These are phyloP conservation scores for Rotaria socialis DNA, from an alignment of 2,888 invertebrate genomes.

Conservation along the genomic window DNA sequence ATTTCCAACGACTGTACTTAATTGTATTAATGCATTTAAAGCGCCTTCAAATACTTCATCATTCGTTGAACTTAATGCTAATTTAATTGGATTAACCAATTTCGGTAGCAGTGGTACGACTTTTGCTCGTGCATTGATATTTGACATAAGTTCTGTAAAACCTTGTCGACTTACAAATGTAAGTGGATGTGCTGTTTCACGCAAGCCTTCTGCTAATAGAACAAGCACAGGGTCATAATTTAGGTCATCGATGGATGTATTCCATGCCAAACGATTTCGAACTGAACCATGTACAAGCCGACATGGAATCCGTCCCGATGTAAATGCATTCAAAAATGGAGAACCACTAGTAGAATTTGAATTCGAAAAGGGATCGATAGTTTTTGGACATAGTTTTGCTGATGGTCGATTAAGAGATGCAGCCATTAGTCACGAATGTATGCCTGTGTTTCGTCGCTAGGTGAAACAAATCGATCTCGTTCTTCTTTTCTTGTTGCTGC, in stretches of 20 bases:
- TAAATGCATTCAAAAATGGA: slow-evolving; percentile 57
- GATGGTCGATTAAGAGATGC: slow-evolving; percentile 49
- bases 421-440: neutral
- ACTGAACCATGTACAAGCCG: slow-evolving; percentile 58
- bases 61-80: slow-evolving; percentile 51
- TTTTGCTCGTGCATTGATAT: slow-evolving; percentile 51
- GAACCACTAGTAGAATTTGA: slow-evolving; percentile 48
- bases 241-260: slow-evolving; percentile 53
- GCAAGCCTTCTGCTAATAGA: slow-evolving; percentile 56
- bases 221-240: slow-evolving; percentile 57
- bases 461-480: neutral
- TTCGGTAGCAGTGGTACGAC: slow-evolving; percentile 53
- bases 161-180: slow-evolving; percentile 56
- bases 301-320: slow-evolving; percentile 57
- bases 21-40: slow-evolving; percentile 52
- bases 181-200: slow-evolving; percentile 57
- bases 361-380: slow-evolving; percentile 55
- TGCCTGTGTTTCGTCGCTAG: neutral
- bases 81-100: slow-evolving; percentile 52
- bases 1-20: slow-evolving; percentile 55
- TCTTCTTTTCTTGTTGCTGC: neutral
- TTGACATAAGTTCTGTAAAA: slow-evolving; percentile 55
- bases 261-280: slow-evolving; percentile 57
- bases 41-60: slow-evolving; percentile 53
- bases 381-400: slow-evolving; percentile 56